Base-by-base conservation (phyloP, 2,888 invertebrate genomes). In the Philopedon plagiatum region DNA sequence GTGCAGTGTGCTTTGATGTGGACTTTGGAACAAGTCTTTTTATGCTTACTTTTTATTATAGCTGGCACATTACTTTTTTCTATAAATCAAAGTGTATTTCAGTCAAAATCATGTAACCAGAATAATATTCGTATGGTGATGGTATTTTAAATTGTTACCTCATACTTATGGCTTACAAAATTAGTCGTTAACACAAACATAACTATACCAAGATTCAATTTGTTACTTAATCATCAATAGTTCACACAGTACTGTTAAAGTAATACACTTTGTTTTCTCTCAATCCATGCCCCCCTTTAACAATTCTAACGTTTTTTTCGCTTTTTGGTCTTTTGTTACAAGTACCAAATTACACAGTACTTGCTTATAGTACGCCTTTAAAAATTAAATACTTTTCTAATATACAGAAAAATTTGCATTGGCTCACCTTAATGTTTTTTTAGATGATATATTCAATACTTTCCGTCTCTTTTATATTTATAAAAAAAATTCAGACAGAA, bases 301-400 rank as follows among this genome's bases (percentile, higher is more conserved):
- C 62, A 67, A 32, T 29, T 64, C 23, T 67, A 39, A 37, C 32
- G 21, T 58, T 58, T 67, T 44, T 62, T 34, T 21, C 21, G 21
- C 46, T 60, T 46, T 66, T 58, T 54, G 51, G n/a, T 54, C 65
- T 72, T 67, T 68, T 76, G 77, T 80, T 79, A 79, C 82, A 80
- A 80, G 80, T 81, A 80, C 80, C 80, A 79, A 79, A 76, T 78
- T 79, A 82, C 80, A 76, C 77, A 79, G 80, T 80, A 80, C 80
- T 80, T 81, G 80, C 81, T 69, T 67, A 75, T 77, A 74, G 49
- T 57, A 62, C 69, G 61, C 62, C 62, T 62, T 46, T 46, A 18
- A 11, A 1, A 26, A 19, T 62, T 19, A 21, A 11, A 4, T 58
- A 13, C 29, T 56, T 29, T 1, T 23, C 2, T 5, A 19, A 56